Base-by-base conservation (phyloP, 2,888 invertebrate genomes). In the Amiota mariae region DNA sequence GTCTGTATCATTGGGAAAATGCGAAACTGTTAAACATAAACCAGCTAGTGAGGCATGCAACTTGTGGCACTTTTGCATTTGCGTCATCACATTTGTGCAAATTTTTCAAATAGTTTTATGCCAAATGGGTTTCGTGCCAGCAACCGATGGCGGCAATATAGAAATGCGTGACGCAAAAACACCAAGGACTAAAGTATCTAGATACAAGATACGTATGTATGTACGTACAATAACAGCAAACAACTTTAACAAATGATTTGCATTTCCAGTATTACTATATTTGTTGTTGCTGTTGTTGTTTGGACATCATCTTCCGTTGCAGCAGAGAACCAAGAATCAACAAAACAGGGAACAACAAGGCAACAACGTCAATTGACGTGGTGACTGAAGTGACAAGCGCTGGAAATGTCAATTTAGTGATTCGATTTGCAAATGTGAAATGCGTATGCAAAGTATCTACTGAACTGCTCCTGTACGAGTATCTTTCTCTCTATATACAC, bases 261-360 rank as follows among this genome's bases (percentile, higher is more conserved):
- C 83, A 83, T 83, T 83, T 75, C 81, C 81, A 82, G 81, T 83
- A 84, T 82, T 81, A n/a, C n/a, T n/a, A n/a, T n/a, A 82, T 82
- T 81, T 80, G 81, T 78, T 73, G 77, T 47, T 48, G 63, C 6
- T 51, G 59, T 18, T 36, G 36, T 36, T 6, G 36, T 4, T 36
- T 36, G 36, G 36, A 6, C n/a, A n/a, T 4, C 36, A 36, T 36
- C 36, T 36, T 36, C 36, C 36, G 36, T 36, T 36, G 36, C 36
- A 6, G 36, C 36, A 36, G 36, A 36, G 36, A 36, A 36, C 36
- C 36, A 36, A 36, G 36, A 36, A 36, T 36, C 36, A 36, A 36
- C 36, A 36, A 36, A 54, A 12, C 8, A 54, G 20, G 18, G 18
- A 59, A 59, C 59, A 59, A 59, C 59, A 54, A 15, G 2, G 8